Base-by-base conservation (phyloP, 2,113 vertebrate genomes). In the Heloderma charlesbogerti region DNA sequence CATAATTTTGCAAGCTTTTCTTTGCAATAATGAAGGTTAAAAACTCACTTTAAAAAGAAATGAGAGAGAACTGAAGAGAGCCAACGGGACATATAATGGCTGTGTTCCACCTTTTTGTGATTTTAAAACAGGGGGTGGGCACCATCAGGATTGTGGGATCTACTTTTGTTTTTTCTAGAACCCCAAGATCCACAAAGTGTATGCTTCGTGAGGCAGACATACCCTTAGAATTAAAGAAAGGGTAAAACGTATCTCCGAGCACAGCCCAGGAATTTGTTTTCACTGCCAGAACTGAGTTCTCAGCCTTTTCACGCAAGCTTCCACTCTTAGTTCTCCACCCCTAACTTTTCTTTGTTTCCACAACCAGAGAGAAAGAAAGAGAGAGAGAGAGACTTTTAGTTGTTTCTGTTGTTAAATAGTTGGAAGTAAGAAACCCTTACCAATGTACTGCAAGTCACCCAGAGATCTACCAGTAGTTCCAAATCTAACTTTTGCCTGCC, bases 1-100 rank as follows among this genome's bases (percentile, higher is more conserved):
- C 45, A 86, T 90, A 66, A 57, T 90, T 79, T 79, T 71, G 29
- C 43, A 79, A 85, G 16, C 45, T 71, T 86, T 80, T 25, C 13
- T 85, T 51, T 67, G 22, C 57, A 84, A 20, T 34, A 37, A 4
- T 48, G 72, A 85, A 78, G 8, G 34, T 63, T 79, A 86, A 60
- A 79, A 86, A 86, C 31, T 69, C 13, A 71, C 15, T 57, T 85
- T 79, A 54, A 79, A 75, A 72, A 63, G 31, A 89, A 79, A 69
- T 43, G 60, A 16, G 45, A 45, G 89, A 71, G 83, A 63, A 51
- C 45, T 80, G 31, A 88, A 48, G 57, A 79, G 18, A 48, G 10
- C 45, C 63, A 69, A 16, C 57, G 63, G 25, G 8, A 79, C 43
- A 45, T 22, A 66, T 66, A 31, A 66, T 79, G n/a, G 20, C 40